A percentile compares a stretch with the other conserved stretches of the same genome.
Evolutionary conservation across 2,888 invertebrate genomes (phyloP).

Genomic region (Hydropsyche betteni): DNA sequence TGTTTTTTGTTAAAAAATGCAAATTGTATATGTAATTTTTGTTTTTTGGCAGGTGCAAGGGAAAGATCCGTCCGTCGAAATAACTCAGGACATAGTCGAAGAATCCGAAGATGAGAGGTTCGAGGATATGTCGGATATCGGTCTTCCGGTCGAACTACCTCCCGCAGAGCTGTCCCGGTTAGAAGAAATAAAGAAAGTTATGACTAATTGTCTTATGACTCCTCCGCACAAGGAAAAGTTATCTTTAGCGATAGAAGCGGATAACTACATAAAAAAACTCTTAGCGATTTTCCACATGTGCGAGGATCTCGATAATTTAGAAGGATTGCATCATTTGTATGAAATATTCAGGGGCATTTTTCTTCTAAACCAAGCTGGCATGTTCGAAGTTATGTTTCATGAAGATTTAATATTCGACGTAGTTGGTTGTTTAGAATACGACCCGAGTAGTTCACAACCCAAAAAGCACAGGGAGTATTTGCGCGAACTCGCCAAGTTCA

Average conservation of each 20-base stretch:
- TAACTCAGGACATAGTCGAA: conserved; percentile 96
- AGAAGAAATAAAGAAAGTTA: conserved; percentile 94
- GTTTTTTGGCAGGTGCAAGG: conserved; percentile 84
- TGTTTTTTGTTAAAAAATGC: not conserved
- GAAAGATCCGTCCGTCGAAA: conserved; percentile 97
- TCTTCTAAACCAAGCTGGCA: conserved; percentile 94
- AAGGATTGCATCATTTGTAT: conserved; percentile 94
- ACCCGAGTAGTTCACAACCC: conserved; percentile 85
- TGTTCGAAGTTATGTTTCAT: conserved; percentile 98
- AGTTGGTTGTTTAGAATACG: conserved; percentile 98
- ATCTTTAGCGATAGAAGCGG: conserved; percentile 90
- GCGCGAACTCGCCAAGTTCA: conserved; percentile 88
- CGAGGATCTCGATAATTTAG: conserved; percentile 95
- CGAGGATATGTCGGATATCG: conserved; percentile 95
- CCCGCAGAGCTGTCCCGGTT: conserved; percentile 93
- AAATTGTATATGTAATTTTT: no score
- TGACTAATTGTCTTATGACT: conserved; percentile 87
- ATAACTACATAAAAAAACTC: conserved; percentile 94
- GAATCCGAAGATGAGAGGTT: conserved; percentile 97
- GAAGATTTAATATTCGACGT: conserved; percentile 97
- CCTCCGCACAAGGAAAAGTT: conserved; percentile 94
- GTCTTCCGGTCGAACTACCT: conserved; percentile 93
- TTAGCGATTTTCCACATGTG: conserved; percentile 95
- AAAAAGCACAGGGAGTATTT: conserved; percentile 97
- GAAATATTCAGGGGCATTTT: conserved; percentile 99